A percentile compares a stretch with the other conserved stretches of the same genome.
These are phyloP conservation scores for Mohoua ochrocephala DNA, from an alignment of 2,113 vertebrate genomes.

Conservation along the genomic window DNA sequence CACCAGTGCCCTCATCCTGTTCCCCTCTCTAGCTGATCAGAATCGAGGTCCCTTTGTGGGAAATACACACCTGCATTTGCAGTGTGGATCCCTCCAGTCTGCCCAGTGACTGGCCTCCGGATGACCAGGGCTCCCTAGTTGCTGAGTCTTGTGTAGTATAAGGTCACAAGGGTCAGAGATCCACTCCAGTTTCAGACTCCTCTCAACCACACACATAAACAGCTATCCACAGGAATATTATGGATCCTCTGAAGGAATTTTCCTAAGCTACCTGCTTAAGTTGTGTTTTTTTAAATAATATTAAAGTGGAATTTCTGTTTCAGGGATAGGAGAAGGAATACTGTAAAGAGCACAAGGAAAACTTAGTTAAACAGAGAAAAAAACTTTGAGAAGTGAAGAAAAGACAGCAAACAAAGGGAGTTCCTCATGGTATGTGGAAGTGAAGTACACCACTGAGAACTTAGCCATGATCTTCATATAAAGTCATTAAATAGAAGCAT, in stretches of 20 bases:
- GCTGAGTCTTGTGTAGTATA: background rate
- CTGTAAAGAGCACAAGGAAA: background rate
- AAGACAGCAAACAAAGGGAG: background rate
- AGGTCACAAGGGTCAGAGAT: background rate
- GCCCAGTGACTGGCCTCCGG: background rate
- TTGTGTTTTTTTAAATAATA: background rate
- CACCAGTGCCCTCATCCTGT: background rate
- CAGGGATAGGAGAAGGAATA: background rate
- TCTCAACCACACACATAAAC: background rate
- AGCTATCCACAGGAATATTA: background rate
- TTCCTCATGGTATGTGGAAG: background rate
- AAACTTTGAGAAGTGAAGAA: background rate
- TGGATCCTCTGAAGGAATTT: background rate
- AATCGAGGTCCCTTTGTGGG: background rate
- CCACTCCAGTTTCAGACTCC: background rate
- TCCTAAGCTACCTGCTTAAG: background rate
- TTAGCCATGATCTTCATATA: background rate
- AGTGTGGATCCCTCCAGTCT: background rate
- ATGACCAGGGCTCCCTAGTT: background rate
- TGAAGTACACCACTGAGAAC: background rate
- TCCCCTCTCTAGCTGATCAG: background rate
- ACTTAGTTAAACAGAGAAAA: background rate
- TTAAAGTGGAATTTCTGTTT: background rate
- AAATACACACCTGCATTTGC: background rate
- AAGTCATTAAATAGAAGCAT: background rate